These are phyloP conservation scores for Haemorhous mexicanus DNA, from an alignment of 2,113 vertebrate species.

Conservation along the genomic window DNA sequence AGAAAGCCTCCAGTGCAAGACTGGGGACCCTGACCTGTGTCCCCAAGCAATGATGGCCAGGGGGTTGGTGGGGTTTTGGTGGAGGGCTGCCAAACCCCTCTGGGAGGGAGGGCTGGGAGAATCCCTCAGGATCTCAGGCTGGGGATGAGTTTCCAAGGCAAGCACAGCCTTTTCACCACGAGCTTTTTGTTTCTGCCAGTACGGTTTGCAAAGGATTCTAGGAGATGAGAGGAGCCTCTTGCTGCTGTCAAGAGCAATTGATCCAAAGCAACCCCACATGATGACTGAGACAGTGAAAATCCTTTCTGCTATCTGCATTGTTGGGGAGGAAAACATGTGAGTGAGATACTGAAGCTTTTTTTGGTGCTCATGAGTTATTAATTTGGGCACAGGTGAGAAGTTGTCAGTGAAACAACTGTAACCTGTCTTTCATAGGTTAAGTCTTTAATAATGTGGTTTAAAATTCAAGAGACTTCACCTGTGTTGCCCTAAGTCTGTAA, in stretches of 20 bases:
- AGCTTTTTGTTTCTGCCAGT: slow-evolving; percentile 69
- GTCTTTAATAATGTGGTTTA: not conserved
- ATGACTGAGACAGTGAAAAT: slow-evolving; percentile 99
- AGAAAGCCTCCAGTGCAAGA: not conserved
- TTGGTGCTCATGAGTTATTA: not conserved
- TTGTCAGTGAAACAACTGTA: not conserved
- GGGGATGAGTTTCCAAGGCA: not conserved
- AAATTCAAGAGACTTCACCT: not conserved
- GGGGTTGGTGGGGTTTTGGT: too few relatives aligned
- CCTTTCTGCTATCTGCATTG: slow-evolving; percentile 93
- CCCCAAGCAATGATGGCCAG: fast-evolving
- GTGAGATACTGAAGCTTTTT: slow-evolving; percentile 4
- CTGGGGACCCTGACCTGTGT: not conserved
- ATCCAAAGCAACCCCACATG: slow-evolving; percentile 93
- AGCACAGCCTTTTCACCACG: not conserved
- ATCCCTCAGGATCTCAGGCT: not conserved
- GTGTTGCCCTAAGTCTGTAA: not conserved
- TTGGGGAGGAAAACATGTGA: slow-evolving; percentile 96
- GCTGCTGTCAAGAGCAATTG: slow-evolving; percentile 88
- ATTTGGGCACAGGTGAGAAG: not conserved
- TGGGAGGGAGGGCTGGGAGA: not conserved
- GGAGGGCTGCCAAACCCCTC: fast-evolving
- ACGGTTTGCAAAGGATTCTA: slow-evolving; percentile 91
- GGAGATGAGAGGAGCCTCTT: slow-evolving; percentile 91
- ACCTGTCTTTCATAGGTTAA: not conserved